A percentile compares a stretch with the other conserved stretches of the same genome.
Evolutionary conservation across 2,888 invertebrate species (phyloP).

Genomic region (Phaonia tiefii): DNA sequence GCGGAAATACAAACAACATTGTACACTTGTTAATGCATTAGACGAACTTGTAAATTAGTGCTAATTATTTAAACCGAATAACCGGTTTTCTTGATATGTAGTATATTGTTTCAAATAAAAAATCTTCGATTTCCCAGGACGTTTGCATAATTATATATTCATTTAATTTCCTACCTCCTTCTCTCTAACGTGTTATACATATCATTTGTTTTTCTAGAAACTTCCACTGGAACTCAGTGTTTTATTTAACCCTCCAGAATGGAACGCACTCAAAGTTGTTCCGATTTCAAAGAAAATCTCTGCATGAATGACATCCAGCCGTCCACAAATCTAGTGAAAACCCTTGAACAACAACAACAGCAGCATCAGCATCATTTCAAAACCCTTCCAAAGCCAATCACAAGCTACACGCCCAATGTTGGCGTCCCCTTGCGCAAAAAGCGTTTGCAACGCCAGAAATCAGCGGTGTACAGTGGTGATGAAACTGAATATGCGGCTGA

Average conservation of each 20-base stretch:
- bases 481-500: slow-evolving; percentile 73
- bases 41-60: too few relatives aligned
- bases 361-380: slow-evolving; percentile 1
- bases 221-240: not conserved
- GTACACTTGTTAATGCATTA: too few relatives aligned
- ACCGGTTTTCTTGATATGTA: too few relatives aligned
- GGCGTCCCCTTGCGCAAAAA: slow-evolving; percentile 67
- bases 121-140: not conserved
- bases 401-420: not conserved
- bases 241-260: slow-evolving; percentile 21
- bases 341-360: slow-evolving; percentile 51
- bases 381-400: not conserved
- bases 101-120: too few relatives aligned
- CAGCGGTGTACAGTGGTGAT: slow-evolving; percentile 66
- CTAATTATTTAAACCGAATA: too few relatives aligned
- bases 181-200: not conserved
- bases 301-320: slow-evolving; percentile 14
- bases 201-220: not conserved
- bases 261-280: slow-evolving; percentile 51
- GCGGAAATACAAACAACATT: too few relatives aligned
- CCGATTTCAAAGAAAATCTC: slow-evolving; percentile 57
- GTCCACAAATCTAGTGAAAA: slow-evolving; percentile 47
- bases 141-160: slow-evolving; percentile 7
- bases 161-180: not conserved
- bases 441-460: slow-evolving; percentile 73